Evolutionary conservation across 2,888 invertebrate species (phyloP), one percentile per base, ranked within the genome.

Genomic region (Branchipolynoe longqiensis): DNA sequence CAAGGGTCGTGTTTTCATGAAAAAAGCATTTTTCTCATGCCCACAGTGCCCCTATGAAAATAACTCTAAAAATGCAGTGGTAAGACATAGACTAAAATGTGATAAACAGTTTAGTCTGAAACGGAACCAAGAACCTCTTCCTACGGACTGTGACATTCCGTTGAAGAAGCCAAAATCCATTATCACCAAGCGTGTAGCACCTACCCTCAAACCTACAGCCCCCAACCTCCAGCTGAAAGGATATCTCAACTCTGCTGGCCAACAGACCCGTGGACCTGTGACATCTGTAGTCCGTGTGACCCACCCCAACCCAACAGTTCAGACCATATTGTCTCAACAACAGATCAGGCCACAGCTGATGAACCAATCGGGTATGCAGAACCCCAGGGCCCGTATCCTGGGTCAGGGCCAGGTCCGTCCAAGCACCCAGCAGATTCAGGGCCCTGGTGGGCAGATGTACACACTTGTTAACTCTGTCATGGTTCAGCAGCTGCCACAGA

Each of bases 21-120:
- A 97, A 0, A 96, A 97, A 38, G 96, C 97, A 0, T 97, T 97
- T 93, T 86, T 81, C 64, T 36, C 64, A 12, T 87, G 86, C 48
- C 84, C 83, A 12, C 97, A 97, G 92, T 98, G 98, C 94, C 97
- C 97, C 0, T 98, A 98, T 92, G 98, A 98, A 93, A 97, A 98
- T 90, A 97, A 97, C 91, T 97, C 97, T 84, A 98, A 97, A 94
- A 97, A 97, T 40, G 98, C 98, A 94, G 94, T 98, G 90, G 97
- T 96, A 0, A 95, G 98, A 58, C 98, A 98, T 94, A 95, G 96
- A 89, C 95, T 97, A 87, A 96, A 97, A 0, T 98, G 98, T 94
- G 95, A 96, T 62, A 97, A 98, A 94, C 97, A 97, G 92, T 98
- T 97, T 94, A 96, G 97, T 93, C 96, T 97, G 0, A 97, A 97